Evolutionary conservation across 2,113 vertebrate genomes (phyloP).

Genomic region (Helogale parvula): DNA sequence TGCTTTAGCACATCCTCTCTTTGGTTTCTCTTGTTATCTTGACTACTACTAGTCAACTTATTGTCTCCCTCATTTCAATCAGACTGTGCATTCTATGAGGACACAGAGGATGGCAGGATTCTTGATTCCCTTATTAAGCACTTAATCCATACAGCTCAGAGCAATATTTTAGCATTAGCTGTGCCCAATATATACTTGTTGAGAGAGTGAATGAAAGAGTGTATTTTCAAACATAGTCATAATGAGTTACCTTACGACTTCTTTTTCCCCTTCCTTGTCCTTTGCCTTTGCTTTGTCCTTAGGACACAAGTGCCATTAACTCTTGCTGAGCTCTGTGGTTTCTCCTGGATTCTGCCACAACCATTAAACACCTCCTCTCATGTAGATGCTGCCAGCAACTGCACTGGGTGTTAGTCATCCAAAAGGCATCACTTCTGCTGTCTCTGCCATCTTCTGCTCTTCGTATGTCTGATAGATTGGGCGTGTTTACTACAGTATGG

Average conservation of each 20-base stretch:
- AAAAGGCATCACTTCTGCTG: background rate
- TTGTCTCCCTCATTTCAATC: background rate
- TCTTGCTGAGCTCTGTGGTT: background rate
- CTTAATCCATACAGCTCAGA: too few relatives aligned
- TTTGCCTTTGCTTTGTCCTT: background rate
- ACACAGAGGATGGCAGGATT: background rate
- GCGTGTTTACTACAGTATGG: background rate
- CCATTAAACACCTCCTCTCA: background rate
- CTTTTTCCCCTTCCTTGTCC: background rate
- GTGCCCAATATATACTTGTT: background rate
- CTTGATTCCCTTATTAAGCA: background rate
- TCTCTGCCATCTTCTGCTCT: background rate
- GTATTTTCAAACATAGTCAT: background rate
- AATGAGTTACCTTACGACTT: background rate
- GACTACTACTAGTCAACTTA: background rate
- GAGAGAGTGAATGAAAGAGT: background rate
- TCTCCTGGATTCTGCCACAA: background rate
- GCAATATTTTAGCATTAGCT: background rate
- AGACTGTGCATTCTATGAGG: background rate
- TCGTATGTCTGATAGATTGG: background rate
- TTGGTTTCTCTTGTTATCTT: background rate
- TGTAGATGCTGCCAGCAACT: background rate
- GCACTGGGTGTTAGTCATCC: background rate
- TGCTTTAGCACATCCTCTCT: background rate
- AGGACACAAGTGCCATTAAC: background rate